These are phyloP conservation scores for Scarus forsteni DNA, from an alignment of 2,797 vertebrate genomes.

Conservation along the genomic window DNA sequence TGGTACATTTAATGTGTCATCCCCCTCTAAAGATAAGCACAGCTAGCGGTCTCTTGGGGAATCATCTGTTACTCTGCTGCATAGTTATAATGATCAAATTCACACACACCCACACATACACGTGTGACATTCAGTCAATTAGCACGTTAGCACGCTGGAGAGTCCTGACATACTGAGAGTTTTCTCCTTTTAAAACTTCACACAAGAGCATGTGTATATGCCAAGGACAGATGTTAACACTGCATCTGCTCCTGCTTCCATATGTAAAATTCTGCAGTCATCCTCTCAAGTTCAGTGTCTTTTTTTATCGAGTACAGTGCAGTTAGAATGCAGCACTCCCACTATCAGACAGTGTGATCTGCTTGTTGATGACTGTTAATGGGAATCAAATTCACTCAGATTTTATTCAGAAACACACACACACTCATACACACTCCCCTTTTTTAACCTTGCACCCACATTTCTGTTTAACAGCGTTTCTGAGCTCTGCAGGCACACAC, in stretches of 20 bases:
- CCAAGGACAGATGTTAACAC: neutral
- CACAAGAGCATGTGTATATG: slow-evolving; percentile 16
- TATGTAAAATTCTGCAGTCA: neutral
- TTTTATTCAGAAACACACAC: slow-evolving; percentile 26
- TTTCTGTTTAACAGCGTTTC: slow-evolving; percentile 43
- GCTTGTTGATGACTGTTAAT: slow-evolving; percentile 38
- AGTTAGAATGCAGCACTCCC: neutral
- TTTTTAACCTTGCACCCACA: slow-evolving; percentile 10
- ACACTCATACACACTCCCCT: neutral
- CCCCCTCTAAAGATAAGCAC: slow-evolving; percentile 26
- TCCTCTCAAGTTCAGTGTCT: slow-evolving; percentile 2
- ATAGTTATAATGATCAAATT: slow-evolving; percentile 33
- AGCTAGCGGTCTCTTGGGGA: slow-evolving; percentile 41
- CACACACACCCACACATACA: slow-evolving; percentile 1
- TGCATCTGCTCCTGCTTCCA: slow-evolving; percentile 6
- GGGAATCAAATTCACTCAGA: slow-evolving; percentile 40
- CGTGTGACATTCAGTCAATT: neutral
- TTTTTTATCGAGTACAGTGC: neutral
- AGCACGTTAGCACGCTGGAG: slow-evolving; percentile 7
- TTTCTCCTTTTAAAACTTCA: neutral
- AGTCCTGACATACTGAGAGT: slow-evolving; percentile 15
- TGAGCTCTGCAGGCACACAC: slow-evolving; percentile 40
- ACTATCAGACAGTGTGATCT: slow-evolving; percentile 10
- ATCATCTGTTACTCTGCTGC: slow-evolving; percentile 13
- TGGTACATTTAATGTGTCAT: slow-evolving; percentile 33